Conservation (phyloP, 2,888 invertebrate species). For the Rhimphoctona megacephalus region DNA sequence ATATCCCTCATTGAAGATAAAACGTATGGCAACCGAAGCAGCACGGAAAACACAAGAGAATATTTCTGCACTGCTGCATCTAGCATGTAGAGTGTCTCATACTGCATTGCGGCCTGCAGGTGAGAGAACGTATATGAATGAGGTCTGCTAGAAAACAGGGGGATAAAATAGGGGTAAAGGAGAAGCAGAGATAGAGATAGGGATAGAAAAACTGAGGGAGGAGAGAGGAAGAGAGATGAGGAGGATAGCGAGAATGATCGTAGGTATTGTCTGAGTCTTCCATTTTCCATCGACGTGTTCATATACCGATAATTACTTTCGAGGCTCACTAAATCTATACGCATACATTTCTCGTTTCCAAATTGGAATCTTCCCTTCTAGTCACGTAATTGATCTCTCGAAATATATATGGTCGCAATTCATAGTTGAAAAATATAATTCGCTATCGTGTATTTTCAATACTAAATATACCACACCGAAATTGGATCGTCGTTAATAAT, state of each 20-base stretch:
- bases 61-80: constrained; percentile 36
- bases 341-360: constrained; percentile 1
- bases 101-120: constrained; percentile 45
- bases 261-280: constrained; percentile 76
- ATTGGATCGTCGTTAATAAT: background rate
- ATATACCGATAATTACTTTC: constrained; percentile 79
- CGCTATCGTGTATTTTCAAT: background rate
- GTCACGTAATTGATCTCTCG: background rate
- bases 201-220: constrained; percentile 58
- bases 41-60: constrained; percentile 21
- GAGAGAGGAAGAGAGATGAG: background rate
- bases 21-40: constrained; percentile 39
- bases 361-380: background rate
- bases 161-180: constrained; percentile 49
- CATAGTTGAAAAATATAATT: background rate
- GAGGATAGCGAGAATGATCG: constrained; percentile 72
- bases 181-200: constrained; percentile 49
- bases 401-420: background rate
- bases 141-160: constrained; percentile 50
- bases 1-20: constrained; percentile 58
- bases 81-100: constrained; percentile 41
- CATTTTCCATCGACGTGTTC: constrained; percentile 74
- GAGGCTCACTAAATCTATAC: constrained; percentile 62
- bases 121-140: constrained; percentile 51
- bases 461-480: background rate